Evolutionary conservation across 2,113 vertebrate genomes (phyloP).

Genomic region (Rhinichthys klamathensis): DNA sequence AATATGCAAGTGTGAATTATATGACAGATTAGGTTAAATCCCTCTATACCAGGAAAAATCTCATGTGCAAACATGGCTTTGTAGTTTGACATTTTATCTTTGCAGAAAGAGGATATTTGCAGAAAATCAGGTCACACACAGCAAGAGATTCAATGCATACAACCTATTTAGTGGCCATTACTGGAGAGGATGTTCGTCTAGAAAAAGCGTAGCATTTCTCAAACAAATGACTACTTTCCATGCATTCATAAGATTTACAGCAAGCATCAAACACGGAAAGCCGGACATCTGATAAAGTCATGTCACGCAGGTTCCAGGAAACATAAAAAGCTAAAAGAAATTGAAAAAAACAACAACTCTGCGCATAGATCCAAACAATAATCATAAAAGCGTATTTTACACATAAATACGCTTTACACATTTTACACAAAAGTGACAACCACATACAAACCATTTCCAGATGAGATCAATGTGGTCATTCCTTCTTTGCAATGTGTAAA

Average conservation of each 20-base stretch:
- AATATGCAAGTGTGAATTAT: background rate
- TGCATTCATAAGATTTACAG: background rate
- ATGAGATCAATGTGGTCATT: background rate
- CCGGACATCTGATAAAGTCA: background rate
- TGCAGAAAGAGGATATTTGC: slow-evolving; percentile 65
- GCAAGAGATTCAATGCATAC: background rate
- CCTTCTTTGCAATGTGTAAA: background rate
- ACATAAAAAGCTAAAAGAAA: background rate
- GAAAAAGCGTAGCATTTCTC: background rate
- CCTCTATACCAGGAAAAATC: background rate
- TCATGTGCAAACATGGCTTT: background rate
- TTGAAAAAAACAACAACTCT: background rate
- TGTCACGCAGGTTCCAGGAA: background rate
- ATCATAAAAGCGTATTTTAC: too few relatives aligned
- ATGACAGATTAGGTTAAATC: background rate
- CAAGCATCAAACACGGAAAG: background rate
- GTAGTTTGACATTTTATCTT: background rate
- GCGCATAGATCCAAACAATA: background rate
- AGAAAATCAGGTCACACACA: slow-evolving; percentile 65
- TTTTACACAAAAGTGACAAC: background rate
- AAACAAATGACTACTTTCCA: background rate
- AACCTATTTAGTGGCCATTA: slow-evolving; percentile 22
- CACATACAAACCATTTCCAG: background rate
- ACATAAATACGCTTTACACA: too few relatives aligned
- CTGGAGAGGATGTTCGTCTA: background rate